Evolutionary conservation across 1,140 invertebrate genomes (phyloP), one percentile per base, ranked within the genome.

Genomic region (Micrasema minimum): DNA sequence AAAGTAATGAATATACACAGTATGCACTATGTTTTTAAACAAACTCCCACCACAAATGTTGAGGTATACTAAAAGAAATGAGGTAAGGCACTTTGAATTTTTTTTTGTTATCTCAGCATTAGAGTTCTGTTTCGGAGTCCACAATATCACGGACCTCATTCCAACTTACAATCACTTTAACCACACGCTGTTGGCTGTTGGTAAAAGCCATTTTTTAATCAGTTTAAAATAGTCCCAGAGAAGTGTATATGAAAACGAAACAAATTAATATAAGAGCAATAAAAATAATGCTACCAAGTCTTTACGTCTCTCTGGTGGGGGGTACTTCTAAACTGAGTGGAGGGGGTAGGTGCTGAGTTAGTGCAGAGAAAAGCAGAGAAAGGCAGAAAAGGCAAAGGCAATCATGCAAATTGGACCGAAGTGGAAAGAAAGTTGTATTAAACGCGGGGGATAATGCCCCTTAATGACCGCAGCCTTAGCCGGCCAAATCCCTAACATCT

Each of bases 381-480:
- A n/a, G n/a, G n/a, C n/a, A n/a, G n/a, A n/a, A n/a, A n/a, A n/a
- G 64, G 72, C 69, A 72, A 18, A 75, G 67, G 69, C 66, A 75
- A 75, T 75, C 73, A 75, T 75, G 73, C 73, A 75, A 75, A 75
- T 75, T 67, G 73, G 69, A 59, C 61, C 41, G 35, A 51, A 57
- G 69, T 51, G 61, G 66, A 69, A 57, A 48, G 73, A 55, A 61
- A 66, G 73, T 67, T 53, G 73, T 72, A 75, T 75, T 75, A 75
- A 75, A 75, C 69, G 73, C 66, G 38, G 4, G 43, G 72, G 73
- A 75, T 75, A 75, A 75, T 75, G 73, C 68, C 20, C 72, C 72
- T 71, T 74, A 74, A 74, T 74, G 72, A 74, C 72, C 72, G 66
- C 66, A 64, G 68, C 69, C 53, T 69, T 59, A 67, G 69, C 69